These are phyloP conservation scores for Plectropomus leopardus DNA, from an alignment of 2,113 vertebrate species.

Conservation along the genomic window DNA sequence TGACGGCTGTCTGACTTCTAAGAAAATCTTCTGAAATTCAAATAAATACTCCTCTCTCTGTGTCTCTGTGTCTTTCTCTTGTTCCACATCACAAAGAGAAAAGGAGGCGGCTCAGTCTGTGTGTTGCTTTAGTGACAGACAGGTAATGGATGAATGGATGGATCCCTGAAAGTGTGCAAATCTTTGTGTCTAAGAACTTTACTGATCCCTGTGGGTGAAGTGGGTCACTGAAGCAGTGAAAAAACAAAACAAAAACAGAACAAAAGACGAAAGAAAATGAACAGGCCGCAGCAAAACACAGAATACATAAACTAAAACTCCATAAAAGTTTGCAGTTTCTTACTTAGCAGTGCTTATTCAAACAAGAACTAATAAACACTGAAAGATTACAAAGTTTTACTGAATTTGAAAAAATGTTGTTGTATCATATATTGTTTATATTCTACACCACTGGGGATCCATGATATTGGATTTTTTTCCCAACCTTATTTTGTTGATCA, in stretches of 20 bases:
- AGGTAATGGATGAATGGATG: background rate
- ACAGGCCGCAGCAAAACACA: background rate
- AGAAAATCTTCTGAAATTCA: background rate
- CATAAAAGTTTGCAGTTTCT: background rate
- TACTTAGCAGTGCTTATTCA: background rate
- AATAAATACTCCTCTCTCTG: background rate
- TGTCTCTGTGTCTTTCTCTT: background rate
- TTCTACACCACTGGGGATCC: too few species aligned
- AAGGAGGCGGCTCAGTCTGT: background rate
- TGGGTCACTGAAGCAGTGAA: slow-evolving; percentile 11
- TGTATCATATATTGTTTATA: too few species aligned
- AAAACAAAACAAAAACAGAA: background rate
- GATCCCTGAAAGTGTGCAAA: background rate
- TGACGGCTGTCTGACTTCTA: background rate
- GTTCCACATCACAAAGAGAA: background rate
- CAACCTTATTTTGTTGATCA: too few species aligned
- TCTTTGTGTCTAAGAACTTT: slow-evolving; percentile 2
- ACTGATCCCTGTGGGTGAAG: slow-evolving; percentile 20
- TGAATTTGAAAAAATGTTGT: too few species aligned
- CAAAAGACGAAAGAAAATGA: background rate
- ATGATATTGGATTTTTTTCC: too few species aligned
- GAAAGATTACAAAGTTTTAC: too few species aligned
- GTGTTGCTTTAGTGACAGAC: background rate
- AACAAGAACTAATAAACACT: too few species aligned
- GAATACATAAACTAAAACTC: background rate